phyloP scores from a whole-genome alignment of 2,113 vertebrate genomes.

The Callospermophilus lateralis region DNA sequence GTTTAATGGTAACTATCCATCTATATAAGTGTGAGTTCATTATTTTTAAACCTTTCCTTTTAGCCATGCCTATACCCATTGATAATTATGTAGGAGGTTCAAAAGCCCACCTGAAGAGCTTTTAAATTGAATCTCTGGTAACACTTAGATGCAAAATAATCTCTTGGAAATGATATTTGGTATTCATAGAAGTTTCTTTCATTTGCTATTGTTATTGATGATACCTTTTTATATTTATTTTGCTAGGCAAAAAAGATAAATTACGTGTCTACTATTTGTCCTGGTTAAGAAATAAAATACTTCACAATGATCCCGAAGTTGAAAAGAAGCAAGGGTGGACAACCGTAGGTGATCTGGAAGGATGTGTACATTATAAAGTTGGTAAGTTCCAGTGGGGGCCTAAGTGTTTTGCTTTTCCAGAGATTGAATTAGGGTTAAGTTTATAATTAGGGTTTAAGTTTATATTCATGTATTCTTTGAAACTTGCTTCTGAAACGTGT shows the following conservation, averaged over 20 bases:
- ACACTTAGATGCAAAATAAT: background rate
- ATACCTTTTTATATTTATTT: constrained; percentile 68
- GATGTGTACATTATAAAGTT: constrained; percentile 99
- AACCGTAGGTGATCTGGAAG: constrained; percentile 97
- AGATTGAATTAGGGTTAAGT: background rate
- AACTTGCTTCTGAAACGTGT: background rate
- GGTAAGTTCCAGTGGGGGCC: constrained; percentile 87
- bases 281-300: constrained; percentile 99
- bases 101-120: background rate
- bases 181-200: constrained; percentile 10
- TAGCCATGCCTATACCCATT: background rate
- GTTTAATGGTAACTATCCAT: background rate
- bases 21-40: background rate
- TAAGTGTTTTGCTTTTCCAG: background rate
- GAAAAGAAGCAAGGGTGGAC: constrained; percentile 99
- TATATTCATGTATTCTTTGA: background rate
- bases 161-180: background rate
- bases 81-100: background rate
- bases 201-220: background rate
- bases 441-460: background rate
- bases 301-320: constrained; percentile 98
- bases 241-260: constrained; percentile 98
- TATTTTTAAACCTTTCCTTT: background rate
- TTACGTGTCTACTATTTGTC: constrained; percentile 98
- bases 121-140: constrained; percentile 8